Evolutionary conservation across 2,888 invertebrate species (phyloP).

Genomic region (Hartigia nigra): DNA sequence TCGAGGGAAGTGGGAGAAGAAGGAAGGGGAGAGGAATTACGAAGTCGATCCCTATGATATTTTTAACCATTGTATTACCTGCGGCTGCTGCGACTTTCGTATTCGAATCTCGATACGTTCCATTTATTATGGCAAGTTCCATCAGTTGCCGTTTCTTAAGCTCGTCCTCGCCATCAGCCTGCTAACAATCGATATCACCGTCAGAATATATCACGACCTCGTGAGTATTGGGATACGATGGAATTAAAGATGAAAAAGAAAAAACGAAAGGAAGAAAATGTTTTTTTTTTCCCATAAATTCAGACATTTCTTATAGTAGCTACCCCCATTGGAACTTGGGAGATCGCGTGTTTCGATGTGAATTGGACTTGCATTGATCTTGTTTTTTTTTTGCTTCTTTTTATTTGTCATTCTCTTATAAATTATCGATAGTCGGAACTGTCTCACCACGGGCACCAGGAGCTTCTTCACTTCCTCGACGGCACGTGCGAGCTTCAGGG

Average conservation of each 20-base stretch:
- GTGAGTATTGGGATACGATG: neutral
- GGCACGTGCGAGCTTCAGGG: conserved; percentile 93
- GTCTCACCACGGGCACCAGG: conserved; percentile 87
- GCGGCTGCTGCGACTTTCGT: conserved; percentile 86
- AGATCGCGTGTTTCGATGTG: neutral
- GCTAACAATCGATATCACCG: conserved; percentile 68
- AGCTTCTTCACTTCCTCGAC: conserved; percentile 98
- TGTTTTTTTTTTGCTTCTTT: neutral
- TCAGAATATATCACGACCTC: conserved; percentile 43
- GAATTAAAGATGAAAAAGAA: neutral
- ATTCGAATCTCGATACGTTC: conserved; percentile 97
- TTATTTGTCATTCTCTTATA: neutral
- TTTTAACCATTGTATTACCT: conserved; percentile 69
- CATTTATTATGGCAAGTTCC: conserved; percentile 99
- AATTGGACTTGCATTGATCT: neutral
- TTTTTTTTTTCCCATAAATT: neutral
- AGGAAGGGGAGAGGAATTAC: neutral
- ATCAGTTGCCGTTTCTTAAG: conserved; percentile 99
- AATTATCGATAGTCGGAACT: conserved; percentile 52
- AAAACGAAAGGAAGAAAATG: too few relatives aligned
- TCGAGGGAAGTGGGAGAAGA: neutral
- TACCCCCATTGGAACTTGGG: neutral
- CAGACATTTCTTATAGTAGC: neutral
- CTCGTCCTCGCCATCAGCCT: conserved; percentile 99
- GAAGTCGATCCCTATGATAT: neutral